A percentile compares a stretch with the other conserved stretches of the same genome.
Conservation (phyloP, 37 sponge, comb jelly and placozoan genomes). For the Agelas oroides region DNA sequence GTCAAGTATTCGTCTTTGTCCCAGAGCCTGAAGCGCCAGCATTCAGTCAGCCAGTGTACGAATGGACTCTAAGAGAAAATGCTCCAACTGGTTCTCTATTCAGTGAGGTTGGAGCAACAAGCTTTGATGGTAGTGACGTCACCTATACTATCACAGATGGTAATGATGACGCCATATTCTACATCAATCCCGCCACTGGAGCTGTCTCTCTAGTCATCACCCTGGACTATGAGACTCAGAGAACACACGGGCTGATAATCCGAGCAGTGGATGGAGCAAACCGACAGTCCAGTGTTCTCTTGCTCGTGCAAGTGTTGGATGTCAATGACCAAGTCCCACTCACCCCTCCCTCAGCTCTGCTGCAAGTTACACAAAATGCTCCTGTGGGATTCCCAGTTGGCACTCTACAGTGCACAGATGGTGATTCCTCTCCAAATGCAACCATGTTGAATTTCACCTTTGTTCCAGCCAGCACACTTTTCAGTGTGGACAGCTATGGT, state of each 20-base stretch:
- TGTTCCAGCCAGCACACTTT: constrained; percentile 29
- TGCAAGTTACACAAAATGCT: constrained; percentile 32
- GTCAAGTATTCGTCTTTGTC: constrained; percentile 64
- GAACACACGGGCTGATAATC: constrained; percentile 42
- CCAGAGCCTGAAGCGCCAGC: constrained; percentile 58
- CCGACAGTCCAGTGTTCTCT: constrained; percentile 36
- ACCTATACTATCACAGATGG: constrained; percentile 62
- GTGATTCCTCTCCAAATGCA: not conserved
- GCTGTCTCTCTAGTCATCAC: constrained; percentile 44
- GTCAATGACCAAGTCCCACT: constrained; percentile 59
- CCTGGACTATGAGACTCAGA: constrained; percentile 63
- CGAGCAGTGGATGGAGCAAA: constrained; percentile 31
- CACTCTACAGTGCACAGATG: constrained; percentile 45
- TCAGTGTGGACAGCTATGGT: constrained; percentile 62
- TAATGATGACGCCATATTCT: constrained; percentile 53
- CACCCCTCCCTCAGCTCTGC: constrained; percentile 64
- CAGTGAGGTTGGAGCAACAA: constrained; percentile 45
- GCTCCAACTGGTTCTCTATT: constrained; percentile 18
- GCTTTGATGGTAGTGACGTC: constrained; percentile 36
- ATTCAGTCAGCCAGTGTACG: constrained; percentile 60
- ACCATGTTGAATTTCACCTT: constrained; percentile 54
- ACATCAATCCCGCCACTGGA: constrained; percentile 56
- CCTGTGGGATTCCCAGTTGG: constrained; percentile 61
- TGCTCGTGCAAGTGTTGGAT: constrained; percentile 61
- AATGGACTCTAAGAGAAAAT: constrained; percentile 62